Evolutionary conservation across 2,797 vertebrate genomes (phyloP).

Genomic region (Podarcis lilfordi): DNA sequence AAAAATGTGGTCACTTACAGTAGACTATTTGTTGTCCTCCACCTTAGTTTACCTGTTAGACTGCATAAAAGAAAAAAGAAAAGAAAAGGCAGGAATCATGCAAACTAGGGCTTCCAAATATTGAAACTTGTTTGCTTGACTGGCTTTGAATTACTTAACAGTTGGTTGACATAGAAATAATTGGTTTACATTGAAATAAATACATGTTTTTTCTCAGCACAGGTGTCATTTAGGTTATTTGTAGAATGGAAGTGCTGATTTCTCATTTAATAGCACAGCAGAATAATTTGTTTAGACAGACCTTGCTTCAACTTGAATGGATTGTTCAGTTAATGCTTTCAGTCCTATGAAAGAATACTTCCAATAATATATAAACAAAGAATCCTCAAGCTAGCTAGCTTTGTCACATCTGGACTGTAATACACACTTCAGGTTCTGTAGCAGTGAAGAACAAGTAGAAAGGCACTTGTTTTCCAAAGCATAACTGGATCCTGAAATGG

Average conservation of each 20-base stretch:
- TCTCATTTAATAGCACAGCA: slow-evolving; percentile 4
- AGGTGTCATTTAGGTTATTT: background rate
- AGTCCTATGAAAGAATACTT: background rate
- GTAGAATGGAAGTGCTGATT: background rate
- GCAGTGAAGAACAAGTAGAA: background rate
- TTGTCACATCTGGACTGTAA: background rate
- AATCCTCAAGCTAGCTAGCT: background rate
- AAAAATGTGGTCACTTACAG: background rate
- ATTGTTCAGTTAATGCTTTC: slow-evolving; percentile 2
- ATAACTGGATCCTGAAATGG: background rate
- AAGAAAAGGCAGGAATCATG: background rate
- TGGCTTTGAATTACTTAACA: background rate
- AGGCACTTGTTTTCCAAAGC: background rate
- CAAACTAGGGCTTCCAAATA: background rate
- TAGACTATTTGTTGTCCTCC: background rate
- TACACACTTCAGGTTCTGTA: background rate
- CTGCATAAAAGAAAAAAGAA: too few species aligned
- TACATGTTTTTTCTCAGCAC: background rate
- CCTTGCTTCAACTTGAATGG: background rate
- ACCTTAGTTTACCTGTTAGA: too few species aligned
- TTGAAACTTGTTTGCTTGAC: background rate
- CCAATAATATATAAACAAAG: background rate
- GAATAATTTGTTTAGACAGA: background rate
- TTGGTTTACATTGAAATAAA: background rate
- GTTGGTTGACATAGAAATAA: background rate